Base-by-base conservation (phyloP, 1,140 invertebrate genomes). In the Pseudoatta argentina region DNA sequence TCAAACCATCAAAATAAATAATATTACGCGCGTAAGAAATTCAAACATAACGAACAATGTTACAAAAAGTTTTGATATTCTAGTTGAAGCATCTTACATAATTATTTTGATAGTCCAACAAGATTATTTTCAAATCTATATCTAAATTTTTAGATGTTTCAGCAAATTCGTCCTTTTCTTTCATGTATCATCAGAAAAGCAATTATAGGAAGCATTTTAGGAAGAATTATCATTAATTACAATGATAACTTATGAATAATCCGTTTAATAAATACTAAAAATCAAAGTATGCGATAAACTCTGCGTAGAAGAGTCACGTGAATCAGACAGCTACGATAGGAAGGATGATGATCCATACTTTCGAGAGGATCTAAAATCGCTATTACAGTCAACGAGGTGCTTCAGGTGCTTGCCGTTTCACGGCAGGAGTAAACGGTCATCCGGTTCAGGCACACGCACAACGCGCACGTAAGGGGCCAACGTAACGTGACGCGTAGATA, bases 401-500 rank as follows among this genome's bases (percentile, higher is more conserved):
- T 86, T 81, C 81, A 86, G 89, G 86, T 87, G 89, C 81, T 86
- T 81, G 87, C 89, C 75, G 88, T 90, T 90, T 90, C 75, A 85
- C 88, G 76, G 67, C 88, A 64, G 76, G 89, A 86, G 75, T 86
- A 89, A 90, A 90, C 89, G 89, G 88, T 86, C 69, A 55, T 73
- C 76, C 85, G 79, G 61, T 72, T 87, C 81, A 57, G 72, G 85
- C 64, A 89, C 82, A 89, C 85, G 63, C 73, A 86, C 66, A 71
- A 87, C 75, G 75, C 79, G 66, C 90, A 88, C 88, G 88, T 51
- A 48, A 81, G 87, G 67, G 82, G 53, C 72, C 81, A 88, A 75
- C 76, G 85, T 91, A 92, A 90, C 89, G 87, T 91, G 91, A 90
- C 88, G 79, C 91, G 91, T 86, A 91, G 92, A 92, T 92, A 92